Evolutionary conservation across 2,797 vertebrate species (phyloP), one percentile per base, ranked within the genome.

Genomic region (Bucorvus abyssinicus): DNA sequence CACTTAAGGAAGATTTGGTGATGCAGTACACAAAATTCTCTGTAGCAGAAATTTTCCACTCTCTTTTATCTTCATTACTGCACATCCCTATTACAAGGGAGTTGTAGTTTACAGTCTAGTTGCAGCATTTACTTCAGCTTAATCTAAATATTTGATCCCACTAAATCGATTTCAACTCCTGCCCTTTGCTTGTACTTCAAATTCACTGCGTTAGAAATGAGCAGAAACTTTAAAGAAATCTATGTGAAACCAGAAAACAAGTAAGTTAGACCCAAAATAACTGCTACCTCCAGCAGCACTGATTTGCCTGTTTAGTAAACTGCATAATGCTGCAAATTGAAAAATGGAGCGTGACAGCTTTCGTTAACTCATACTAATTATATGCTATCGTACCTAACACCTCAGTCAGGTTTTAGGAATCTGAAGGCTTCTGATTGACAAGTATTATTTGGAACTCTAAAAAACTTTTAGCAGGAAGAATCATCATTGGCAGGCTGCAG

Each of bases 1-100:
- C 92, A 63, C 63, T 76, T 79, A 82, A 73, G 36, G 78, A 88
- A 63, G 49, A 88, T 70, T 36, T 78, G 75, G 88, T 74, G 67
- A 93, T 74, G 49, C 49, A 60, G 53, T 42, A 68, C 56, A 74
- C 74, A 93, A 89, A 90, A 77, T 82, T 82, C 88, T 94, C 77
- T 1, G 1, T 38, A 38, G 36, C 49, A 90, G 67, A 93, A 91
- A 64, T 87, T 84, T 93, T 94, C 86, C 63, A 68, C 90, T 94
- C 93, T 74, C 78, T 95, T 96, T 97, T 70, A 93, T 96, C 94
- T 89, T 95, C 49, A 68, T 96, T 96, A 82, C 36, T 57, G 77
- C 75, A 71, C 40, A 36, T 68, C 45, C 19, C 29, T 61, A 23
- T 84, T 89, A 85, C 36, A 90, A 65, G n/a, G n/a, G 49, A 94